A percentile compares a stretch with the other conserved stretches of the same genome.
phyloP scores from a whole-genome alignment of 2,888 invertebrate genomes.

The Polyploca ridens region DNA sequence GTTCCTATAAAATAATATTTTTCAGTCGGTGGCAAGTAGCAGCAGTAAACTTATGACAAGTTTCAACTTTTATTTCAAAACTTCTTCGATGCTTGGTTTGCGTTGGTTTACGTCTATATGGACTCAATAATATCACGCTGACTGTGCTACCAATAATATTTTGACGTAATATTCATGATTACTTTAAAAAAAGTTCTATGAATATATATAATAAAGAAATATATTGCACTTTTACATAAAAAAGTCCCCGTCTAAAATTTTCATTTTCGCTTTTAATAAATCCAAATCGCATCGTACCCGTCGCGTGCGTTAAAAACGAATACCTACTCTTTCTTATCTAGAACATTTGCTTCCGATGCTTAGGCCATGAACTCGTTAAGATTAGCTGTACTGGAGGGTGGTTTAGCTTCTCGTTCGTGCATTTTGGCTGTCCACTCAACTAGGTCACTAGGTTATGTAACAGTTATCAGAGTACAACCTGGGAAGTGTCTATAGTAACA shows the following conservation, averaged over 20 bases:
- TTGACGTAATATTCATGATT: too few relatives aligned
- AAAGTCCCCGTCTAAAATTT: too few relatives aligned
- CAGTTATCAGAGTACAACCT: neutral
- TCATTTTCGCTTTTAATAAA: too few relatives aligned
- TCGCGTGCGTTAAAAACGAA: neutral
- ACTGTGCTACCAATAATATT: too few relatives aligned
- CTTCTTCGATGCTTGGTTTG: neutral
- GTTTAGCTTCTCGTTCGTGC: neutral
- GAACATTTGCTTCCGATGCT: neutral
- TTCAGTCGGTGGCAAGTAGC: neutral
- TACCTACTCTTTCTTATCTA: neutral
- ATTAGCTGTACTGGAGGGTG: neutral
- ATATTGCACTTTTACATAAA: too few relatives aligned
- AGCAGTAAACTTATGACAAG: conserved; percentile 8
- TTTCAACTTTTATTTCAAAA: conserved; percentile 5
- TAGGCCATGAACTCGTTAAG: neutral
- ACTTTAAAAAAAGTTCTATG: too few relatives aligned
- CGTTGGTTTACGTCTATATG: neutral
- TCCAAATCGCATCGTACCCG: neutral
- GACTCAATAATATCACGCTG: too few relatives aligned
- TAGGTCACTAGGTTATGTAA: conserved; percentile 45
- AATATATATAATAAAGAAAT: too few relatives aligned
- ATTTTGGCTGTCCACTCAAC: conserved; percentile 30
- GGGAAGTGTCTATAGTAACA: neutral
- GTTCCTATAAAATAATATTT: too few relatives aligned